Conservation (phyloP, 2,797 vertebrate genomes). For the Bryconaethiops microstoma region DNA sequence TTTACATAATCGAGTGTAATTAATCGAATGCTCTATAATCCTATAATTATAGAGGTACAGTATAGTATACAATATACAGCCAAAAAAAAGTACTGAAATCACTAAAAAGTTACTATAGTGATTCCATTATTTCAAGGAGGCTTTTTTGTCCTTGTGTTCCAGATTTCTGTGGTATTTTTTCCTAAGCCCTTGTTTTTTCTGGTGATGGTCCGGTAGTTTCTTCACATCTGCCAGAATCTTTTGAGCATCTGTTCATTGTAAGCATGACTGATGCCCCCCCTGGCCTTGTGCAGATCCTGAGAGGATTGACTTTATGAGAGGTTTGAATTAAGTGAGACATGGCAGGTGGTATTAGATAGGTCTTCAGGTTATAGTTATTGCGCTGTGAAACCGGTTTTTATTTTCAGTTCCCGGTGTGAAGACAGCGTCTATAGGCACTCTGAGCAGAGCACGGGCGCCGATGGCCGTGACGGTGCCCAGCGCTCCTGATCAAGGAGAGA, state of each 20-base stretch:
- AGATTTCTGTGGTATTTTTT: neutral
- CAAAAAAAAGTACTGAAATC: too few species aligned
- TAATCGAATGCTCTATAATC: too few species aligned
- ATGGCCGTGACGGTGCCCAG: conserved; percentile 93
- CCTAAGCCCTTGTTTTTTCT: neutral
- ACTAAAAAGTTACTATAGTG: too few species aligned
- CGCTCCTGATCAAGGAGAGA: conserved; percentile 93
- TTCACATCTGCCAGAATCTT: neutral
- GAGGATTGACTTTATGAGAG: neutral
- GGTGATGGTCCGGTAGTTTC: neutral
- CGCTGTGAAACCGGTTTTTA: neutral
- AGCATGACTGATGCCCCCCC: neutral
- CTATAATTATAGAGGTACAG: too few species aligned
- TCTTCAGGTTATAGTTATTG: neutral
- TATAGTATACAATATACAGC: too few species aligned
- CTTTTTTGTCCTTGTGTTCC: neutral
- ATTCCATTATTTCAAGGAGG: neutral
- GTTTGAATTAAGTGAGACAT: too few species aligned
- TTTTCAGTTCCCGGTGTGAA: conserved; percentile 75
- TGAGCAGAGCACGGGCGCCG: conserved; percentile 90
- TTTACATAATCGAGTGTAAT: too few species aligned
- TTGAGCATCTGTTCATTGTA: neutral
- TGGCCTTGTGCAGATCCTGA: neutral
- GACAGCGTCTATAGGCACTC: conserved; percentile 93
- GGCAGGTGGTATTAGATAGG: neutral